These are phyloP conservation scores for Axea sp. DNA, from an alignment of 2,888 invertebrate species.

Conservation along the genomic window DNA sequence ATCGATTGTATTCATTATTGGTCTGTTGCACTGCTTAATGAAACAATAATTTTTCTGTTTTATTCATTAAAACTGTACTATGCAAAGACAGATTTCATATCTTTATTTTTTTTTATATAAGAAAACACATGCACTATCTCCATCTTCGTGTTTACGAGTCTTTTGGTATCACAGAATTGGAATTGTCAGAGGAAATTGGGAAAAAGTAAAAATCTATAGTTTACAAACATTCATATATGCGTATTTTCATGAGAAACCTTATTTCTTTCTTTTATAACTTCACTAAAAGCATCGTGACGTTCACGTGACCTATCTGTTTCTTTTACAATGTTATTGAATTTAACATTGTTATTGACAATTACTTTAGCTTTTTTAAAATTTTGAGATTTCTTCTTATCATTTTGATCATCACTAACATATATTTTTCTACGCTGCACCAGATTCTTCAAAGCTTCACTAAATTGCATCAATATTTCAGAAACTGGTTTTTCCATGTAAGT, in stretches of 20 bases:
- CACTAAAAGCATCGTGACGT: constrained; percentile 3
- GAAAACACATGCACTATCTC: constrained; percentile 32
- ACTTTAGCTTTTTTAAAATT: constrained; percentile 40
- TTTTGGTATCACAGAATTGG: constrained; percentile 61
- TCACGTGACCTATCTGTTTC: constrained; percentile 35
- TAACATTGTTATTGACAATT: constrained; percentile 44
- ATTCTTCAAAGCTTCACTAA: constrained; percentile 74
- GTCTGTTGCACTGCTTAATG: constrained; percentile 1
- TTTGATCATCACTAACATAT: constrained; percentile 53
- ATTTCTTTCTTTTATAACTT: constrained; percentile 15
- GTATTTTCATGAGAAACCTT: constrained; percentile 43
- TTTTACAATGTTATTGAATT: constrained; percentile 23
- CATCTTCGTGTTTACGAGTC: constrained; percentile 46
- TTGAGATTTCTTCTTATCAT: constrained; percentile 47
- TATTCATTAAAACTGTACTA: constrained; percentile 16
- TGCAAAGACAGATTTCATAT: constrained; percentile 14
- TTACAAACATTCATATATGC: constrained; percentile 45
- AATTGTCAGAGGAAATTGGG: constrained; percentile 50
- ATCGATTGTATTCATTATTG: constrained; percentile 1
- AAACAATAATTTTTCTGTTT: constrained; percentile 1
- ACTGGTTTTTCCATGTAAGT: constrained; percentile 73
- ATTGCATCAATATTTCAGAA: constrained; percentile 73
- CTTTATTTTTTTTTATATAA: constrained; percentile 11
- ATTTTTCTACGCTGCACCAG: constrained; percentile 71
- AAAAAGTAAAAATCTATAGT: constrained; percentile 32